These are phyloP conservation scores for Zeus faber DNA, from an alignment of 2,113 vertebrate genomes.

Conservation along the genomic window DNA sequence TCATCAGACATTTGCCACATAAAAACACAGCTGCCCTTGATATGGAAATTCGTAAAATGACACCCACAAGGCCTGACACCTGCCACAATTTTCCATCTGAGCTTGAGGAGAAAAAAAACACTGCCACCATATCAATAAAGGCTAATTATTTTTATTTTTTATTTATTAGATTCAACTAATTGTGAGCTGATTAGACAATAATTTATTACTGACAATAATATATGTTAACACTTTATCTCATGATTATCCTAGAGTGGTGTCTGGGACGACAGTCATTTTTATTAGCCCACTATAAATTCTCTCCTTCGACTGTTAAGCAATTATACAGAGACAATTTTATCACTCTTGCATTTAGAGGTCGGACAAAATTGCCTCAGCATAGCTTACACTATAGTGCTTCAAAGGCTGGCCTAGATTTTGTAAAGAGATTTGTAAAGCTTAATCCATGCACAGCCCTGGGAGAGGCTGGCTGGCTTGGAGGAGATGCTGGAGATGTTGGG, in stretches of 20 bases:
- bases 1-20: background rate
- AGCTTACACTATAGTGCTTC: too few relatives aligned
- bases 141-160: too few relatives aligned
- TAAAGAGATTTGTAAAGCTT: constrained; percentile 35
- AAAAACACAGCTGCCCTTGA: constrained; percentile 1
- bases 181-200: too few relatives aligned
- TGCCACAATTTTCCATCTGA: constrained; percentile 21
- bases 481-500: constrained; percentile 69
- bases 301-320: constrained; percentile 31
- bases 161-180: too few relatives aligned
- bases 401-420: constrained; percentile 36
- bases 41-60: constrained; percentile 1
- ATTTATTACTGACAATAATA: too few relatives aligned
- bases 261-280: too few relatives aligned
- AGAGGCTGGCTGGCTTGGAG: constrained; percentile 30
- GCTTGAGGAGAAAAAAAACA: too few relatives aligned
- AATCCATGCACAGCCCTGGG: constrained; percentile 28
- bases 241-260: too few relatives aligned
- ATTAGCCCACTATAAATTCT: constrained; percentile 29
- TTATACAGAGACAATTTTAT: constrained; percentile 20
- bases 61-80: constrained; percentile 24
- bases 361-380: constrained; percentile 28
- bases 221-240: too few relatives aligned
- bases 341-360: constrained; percentile 35
- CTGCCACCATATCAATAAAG: too few relatives aligned